Evolutionary conservation across 2,888 invertebrate genomes (phyloP).

Genomic region (Synergus laeviventris): DNA sequence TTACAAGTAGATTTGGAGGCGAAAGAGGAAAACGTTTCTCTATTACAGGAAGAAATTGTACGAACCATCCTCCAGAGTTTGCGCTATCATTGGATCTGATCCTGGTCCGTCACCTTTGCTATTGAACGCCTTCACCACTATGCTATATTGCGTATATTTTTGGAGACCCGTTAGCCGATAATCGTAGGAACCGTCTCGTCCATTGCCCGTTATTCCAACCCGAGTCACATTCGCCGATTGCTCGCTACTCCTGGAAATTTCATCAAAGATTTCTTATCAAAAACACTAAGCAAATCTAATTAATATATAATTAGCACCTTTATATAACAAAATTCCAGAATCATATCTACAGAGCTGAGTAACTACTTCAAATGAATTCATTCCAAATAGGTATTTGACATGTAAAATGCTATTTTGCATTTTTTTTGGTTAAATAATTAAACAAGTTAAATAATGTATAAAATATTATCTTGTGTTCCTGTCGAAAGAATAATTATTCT

Average conservation of each 20-base stretch:
- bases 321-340: too few species aligned
- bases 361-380: too few species aligned
- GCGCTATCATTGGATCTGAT: slow-evolving; percentile 86
- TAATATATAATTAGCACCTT: too few species aligned
- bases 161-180: slow-evolving; percentile 83
- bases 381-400: too few species aligned
- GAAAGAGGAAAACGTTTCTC: slow-evolving; percentile 37
- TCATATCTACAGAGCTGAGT: too few species aligned
- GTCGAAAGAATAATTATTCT: too few species aligned
- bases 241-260: slow-evolving; percentile 65
- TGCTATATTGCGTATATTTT: slow-evolving; percentile 88
- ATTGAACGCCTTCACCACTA: slow-evolving; percentile 92
- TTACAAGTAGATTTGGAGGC: slow-evolving; percentile 31
- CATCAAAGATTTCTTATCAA: too few species aligned
- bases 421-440: too few species aligned
- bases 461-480: too few species aligned
- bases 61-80: slow-evolving; percentile 90
- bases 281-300: too few species aligned
- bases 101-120: slow-evolving; percentile 91
- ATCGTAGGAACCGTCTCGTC: slow-evolving; percentile 75
- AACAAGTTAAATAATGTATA: too few species aligned
- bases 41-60: slow-evolving; percentile 42
- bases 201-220: slow-evolving; percentile 74
- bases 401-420: too few species aligned
- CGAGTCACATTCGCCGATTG: slow-evolving; percentile 69